phyloP scores from a whole-genome alignment of 2,113 vertebrate genomes.

The Archilochus colubris region DNA sequence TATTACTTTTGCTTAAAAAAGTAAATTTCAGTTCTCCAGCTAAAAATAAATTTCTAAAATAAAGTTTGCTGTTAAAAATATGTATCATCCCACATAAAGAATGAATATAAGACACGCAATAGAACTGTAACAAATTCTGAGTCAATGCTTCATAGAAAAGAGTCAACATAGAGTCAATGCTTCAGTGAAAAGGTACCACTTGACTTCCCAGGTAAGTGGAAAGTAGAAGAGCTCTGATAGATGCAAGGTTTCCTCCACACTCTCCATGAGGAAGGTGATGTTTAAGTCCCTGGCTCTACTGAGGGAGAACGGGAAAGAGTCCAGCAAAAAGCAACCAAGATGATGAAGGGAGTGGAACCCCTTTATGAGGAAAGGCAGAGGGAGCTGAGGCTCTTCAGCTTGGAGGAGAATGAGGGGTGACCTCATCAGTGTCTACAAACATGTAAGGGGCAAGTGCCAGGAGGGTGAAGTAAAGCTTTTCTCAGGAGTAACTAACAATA shows the following conservation, averaged over 20 bases:
- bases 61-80: background rate
- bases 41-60: background rate
- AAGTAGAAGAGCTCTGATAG: background rate
- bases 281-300: background rate
- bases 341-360: too few species aligned
- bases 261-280: background rate
- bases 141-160: background rate
- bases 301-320: background rate
- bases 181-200: background rate
- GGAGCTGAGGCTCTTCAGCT: too few species aligned
- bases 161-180: background rate
- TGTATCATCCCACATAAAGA: background rate
- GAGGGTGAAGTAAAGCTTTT: too few species aligned
- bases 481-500: too few species aligned
- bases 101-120: background rate
- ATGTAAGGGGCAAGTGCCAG: too few species aligned
- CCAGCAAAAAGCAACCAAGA: too few species aligned
- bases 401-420: too few species aligned
- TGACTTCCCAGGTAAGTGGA: background rate
- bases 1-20: background rate
- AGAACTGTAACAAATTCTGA: background rate
- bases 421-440: too few species aligned
- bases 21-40: background rate
- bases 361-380: too few species aligned
- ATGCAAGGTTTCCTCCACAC: background rate